These are phyloP conservation scores for Pollenia amentaria DNA, from an alignment of 2,888 invertebrate species.

Conservation along the genomic window DNA sequence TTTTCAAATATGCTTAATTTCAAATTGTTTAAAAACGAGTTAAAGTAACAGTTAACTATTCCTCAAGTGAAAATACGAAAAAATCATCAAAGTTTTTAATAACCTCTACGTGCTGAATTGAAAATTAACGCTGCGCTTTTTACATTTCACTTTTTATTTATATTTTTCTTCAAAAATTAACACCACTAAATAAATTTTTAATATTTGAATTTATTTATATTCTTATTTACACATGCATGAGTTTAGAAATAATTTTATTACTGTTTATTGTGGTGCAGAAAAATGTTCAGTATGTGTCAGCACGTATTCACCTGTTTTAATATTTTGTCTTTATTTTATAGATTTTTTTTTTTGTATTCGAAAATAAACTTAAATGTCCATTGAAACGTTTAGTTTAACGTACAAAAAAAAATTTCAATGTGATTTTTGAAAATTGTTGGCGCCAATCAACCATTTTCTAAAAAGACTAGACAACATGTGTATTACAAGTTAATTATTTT, in stretches of 20 bases:
- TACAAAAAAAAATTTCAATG: conserved; percentile 15
- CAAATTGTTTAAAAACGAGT: background rate
- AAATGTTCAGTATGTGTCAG: conserved; percentile 36
- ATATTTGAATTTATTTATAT: background rate
- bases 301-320: conserved; percentile 66
- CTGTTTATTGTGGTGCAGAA: conserved; percentile 14
- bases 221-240: background rate
- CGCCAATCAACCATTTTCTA: conserved; percentile 59
- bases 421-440: conserved; percentile 50
- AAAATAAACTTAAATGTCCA: conserved; percentile 20
- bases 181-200: conserved; percentile 17
- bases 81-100: conserved; percentile 38
- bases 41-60: background rate
- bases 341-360: conserved; percentile 9
- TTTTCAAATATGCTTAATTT: background rate
- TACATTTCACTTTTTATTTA: conserved; percentile 1
- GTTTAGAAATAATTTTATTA: conserved; percentile 21
- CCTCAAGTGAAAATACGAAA: background rate
- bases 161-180: background rate
- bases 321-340: conserved; percentile 15
- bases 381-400: background rate
- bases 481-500: conserved; percentile 48
- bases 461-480: conserved; percentile 42
- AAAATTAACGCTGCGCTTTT: background rate
- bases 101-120: conserved; percentile 30